Evolutionary conservation across 1,140 invertebrate species (phyloP), one percentile per base, ranked within the genome.

Genomic region (Medauroidea extradentata): DNA sequence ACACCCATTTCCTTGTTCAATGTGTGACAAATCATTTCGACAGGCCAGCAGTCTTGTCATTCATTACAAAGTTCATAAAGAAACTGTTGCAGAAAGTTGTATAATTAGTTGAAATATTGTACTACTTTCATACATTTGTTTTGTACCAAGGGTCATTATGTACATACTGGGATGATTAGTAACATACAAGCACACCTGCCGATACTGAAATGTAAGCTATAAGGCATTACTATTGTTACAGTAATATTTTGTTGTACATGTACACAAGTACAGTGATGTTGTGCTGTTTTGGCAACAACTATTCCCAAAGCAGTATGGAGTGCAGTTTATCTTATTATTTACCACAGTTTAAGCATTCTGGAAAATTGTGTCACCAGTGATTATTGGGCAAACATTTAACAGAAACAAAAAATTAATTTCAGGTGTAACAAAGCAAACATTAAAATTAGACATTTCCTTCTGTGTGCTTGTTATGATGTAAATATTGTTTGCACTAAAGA

Each of bases 31-130:
- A 29, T 51, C 49, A 9, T 51, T 51, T 34, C 27, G 49, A 34
- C 49, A 51, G 16, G 49, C 49, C 18, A 51, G 49, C n/a, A 51
- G 49, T 51, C 38, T 51, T n/a, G 49, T 51, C 8, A 51, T 51
- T 19, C 49, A 51, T 29, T 34, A 29, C 8, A 51, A 51, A 27
- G 49, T 51, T 18, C 49, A 51, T 34, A 34, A 25, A 51, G 49
- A 34, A n/a, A 51, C 27, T 7, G 27, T 29, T 51, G 4, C 24
- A 34, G 49, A 51, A 16, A 51, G 38, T n/a, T 51, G 49, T 51
- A 34, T 51, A 7, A 51, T 51, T 29, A 51, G 49, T 51, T 51
- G 25, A 51, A 51, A 29, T 51, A 51, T 34, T 34, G 19, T 29
- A 29, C 8, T 23, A 13, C 16, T 51, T 27, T n/a, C 16, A 51